Evolutionary conservation across 2,113 vertebrate genomes (phyloP).

Genomic region (rabbit (Oryctolagus cuniculus)): DNA sequence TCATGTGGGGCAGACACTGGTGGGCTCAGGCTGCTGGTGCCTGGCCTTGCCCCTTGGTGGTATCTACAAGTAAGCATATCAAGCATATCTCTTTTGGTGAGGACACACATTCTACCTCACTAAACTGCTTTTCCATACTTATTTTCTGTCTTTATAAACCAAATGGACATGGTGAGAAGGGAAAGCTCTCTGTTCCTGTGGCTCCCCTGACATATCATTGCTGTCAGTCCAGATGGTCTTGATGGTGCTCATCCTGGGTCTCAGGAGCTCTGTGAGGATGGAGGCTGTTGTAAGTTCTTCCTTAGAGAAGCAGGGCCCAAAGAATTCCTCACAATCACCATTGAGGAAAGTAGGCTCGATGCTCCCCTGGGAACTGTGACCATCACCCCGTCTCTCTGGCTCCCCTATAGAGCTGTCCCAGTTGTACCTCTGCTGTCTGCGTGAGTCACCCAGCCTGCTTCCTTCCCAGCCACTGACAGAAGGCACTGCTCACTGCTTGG

Average conservation of each 20-base stretch:
- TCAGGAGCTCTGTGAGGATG: not conserved
- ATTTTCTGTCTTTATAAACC: not conserved
- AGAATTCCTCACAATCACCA: not conserved
- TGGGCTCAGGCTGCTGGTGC: not conserved
- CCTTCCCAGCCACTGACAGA: not conserved
- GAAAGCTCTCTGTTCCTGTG: not conserved
- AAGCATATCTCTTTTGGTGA: not conserved
- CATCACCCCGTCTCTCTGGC: not conserved
- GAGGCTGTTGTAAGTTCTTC: not conserved
- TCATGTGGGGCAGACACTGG: not conserved
- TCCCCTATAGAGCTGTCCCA: not conserved
- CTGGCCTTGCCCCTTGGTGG: not conserved
- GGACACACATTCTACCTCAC: not conserved
- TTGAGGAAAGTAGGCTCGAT: not conserved
- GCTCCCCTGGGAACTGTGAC: not conserved
- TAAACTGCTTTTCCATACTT: not conserved
- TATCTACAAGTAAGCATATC: rapidly evolving
- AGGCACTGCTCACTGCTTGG: not conserved
- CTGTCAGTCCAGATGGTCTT: not conserved
- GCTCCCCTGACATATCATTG: not conserved
- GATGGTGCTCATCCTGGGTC: not conserved
- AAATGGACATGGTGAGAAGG: not conserved
- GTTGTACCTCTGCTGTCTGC: not conserved
- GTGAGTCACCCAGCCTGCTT: not conserved
- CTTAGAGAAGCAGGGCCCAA: not conserved